phyloP scores from a whole-genome alignment of 1,140 invertebrate genomes.

The Piezodorus guildinii region DNA sequence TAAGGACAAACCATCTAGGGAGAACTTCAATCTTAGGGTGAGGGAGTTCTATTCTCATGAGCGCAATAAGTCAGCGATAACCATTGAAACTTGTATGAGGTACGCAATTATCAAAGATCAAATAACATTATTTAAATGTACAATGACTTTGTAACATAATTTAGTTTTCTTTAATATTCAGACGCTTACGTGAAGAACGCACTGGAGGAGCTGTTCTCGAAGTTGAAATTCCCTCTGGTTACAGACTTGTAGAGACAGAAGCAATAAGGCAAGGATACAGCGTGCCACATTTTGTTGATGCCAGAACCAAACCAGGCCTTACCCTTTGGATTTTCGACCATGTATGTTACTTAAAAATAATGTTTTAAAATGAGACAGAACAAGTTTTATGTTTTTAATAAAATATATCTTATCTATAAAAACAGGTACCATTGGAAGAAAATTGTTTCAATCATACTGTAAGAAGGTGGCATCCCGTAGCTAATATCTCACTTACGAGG shows the following conservation, averaged over 20 bases:
- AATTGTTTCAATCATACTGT: constrained; percentile 40
- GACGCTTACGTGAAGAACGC: constrained; percentile 32
- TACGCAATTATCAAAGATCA: constrained; percentile 20
- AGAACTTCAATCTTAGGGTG: constrained; percentile 38
- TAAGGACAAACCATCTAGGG: constrained; percentile 37
- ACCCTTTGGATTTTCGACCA: constrained; percentile 38
- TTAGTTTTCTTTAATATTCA: constrained; percentile 23
- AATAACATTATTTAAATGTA: background rate
- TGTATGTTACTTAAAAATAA: constrained; percentile 30
- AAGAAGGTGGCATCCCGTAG: constrained; percentile 46
- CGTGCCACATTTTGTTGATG: constrained; percentile 34
- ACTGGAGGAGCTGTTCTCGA: constrained; percentile 44
- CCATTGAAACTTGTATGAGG: constrained; percentile 38
- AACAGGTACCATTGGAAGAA: constrained; percentile 35
- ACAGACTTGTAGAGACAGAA: constrained; percentile 43
- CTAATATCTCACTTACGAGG: constrained; percentile 44
- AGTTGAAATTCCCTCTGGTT: constrained; percentile 46
- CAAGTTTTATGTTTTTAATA: no score
- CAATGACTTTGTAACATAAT: no score
- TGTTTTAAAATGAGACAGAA: background rate
- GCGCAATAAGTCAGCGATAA: constrained; percentile 46
- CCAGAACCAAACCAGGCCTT: constrained; percentile 31
- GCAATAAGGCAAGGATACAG: constrained; percentile 33
- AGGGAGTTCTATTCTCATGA: constrained; percentile 36
- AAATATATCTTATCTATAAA: no score